phyloP scores from a whole-genome alignment of 2,113 vertebrate genomes.

The Ailuropoda melanoleuca region DNA sequence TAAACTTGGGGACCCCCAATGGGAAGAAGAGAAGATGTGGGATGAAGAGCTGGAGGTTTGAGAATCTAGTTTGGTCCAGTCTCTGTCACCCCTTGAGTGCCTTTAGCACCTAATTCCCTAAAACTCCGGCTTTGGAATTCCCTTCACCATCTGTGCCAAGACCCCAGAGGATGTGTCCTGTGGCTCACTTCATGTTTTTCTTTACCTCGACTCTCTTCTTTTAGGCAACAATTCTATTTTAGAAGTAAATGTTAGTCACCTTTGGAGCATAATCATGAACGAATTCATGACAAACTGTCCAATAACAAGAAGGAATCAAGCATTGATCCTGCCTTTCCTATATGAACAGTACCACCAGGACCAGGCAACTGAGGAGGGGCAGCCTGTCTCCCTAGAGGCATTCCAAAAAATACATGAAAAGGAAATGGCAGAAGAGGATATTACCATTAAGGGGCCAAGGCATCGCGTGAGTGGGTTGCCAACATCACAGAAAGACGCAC shows the following conservation, averaged over 20 bases:
- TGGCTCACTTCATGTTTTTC: not conserved
- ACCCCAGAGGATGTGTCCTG: not conserved
- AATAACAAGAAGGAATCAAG: not conserved
- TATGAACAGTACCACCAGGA: not conserved
- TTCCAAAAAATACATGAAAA: not conserved
- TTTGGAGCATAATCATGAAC: not conserved
- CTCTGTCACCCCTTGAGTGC: not conserved
- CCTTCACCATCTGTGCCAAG: not conserved
- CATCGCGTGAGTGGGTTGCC: not conserved
- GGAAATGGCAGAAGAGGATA: not conserved
- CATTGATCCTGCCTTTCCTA: not conserved
- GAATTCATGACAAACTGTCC: not conserved
- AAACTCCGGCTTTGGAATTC: not conserved
- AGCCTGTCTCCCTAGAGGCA: not conserved
- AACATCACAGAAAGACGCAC: not conserved
- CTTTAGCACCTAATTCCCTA: not conserved
- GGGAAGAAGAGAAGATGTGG: not conserved
- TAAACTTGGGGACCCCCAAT: not conserved
- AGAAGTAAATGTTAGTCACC: not conserved
- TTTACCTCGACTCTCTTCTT: not conserved
- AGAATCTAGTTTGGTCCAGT: not conserved
- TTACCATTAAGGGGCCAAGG: not conserved
- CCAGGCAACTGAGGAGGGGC: not conserved
- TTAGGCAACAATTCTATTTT: not conserved
- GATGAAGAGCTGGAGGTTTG: not conserved